Evolutionary conservation across 2,113 vertebrate species (phyloP), one percentile per base, ranked within the genome.

Genomic region (Entosphenus tridentatus): DNA sequence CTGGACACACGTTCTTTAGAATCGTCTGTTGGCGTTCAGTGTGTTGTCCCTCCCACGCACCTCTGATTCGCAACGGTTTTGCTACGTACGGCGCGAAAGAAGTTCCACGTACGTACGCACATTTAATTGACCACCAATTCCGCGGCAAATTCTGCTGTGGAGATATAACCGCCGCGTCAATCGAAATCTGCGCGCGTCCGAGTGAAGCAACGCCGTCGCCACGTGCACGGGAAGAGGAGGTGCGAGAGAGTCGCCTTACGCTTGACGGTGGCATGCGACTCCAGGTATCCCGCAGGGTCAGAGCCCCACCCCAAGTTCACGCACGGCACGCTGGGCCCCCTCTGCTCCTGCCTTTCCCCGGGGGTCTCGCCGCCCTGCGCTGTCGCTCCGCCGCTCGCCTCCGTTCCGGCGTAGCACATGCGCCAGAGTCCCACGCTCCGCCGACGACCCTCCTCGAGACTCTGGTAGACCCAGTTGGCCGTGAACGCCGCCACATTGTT

Each of bases 391-490:
- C 73, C 79, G 76, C 72, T 71, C 55, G 87, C 85, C 12, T 73
- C 76, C 71, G 87, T 84, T 12, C 73, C 76, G 71, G 78, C 71
- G 75, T 83, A 87, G 75, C 92, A 98, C 80, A 87, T 83, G 79
- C 73, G 85, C 93, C 93, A 98, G 55, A 98, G 85, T 72, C 93
- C 92, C 75, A 96, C 92, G 0, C 82, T 90, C 73, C 92, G 84
- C 75, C 82, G 87, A 11, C 87, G 88, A 57, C 89, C 93, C 0
- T 92, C 89, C 73, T 91, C 88, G 78, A 93, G 77, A 0, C 75
- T 80, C 78, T 98, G 93, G 75, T 88, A 80, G 8, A 96, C 88
- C 93, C 93, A 98, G 79, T 86, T 86, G 69, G 90, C 83, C 56
- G 87, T 95, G 68, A 96, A 88, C 55, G 92, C 89, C 11, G 93